phyloP scores from a whole-genome alignment of 2,113 vertebrate genomes.

The Muntiacus muntjak region DNA sequence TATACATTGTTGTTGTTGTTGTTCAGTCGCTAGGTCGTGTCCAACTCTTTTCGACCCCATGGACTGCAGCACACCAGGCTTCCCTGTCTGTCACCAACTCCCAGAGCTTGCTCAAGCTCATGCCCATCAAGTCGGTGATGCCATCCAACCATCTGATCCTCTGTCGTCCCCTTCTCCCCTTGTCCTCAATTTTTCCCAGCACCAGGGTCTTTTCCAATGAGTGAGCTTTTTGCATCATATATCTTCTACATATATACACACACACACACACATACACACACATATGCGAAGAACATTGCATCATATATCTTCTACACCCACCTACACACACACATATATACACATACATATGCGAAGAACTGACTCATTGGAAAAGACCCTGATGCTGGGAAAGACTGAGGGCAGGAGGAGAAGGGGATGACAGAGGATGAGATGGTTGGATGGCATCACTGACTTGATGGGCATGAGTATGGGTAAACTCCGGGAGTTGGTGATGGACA shows the following conservation, averaged over 20 bases:
- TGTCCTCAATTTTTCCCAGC: background rate
- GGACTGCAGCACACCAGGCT: background rate
- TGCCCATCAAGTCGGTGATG: background rate
- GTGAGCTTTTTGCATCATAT: background rate
- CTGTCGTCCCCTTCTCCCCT: background rate
- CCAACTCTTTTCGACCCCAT: background rate
- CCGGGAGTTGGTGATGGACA: fast-evolving
- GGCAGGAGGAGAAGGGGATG: background rate
- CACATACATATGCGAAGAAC: fast-evolving
- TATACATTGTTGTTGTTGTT: background rate
- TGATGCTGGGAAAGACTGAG: background rate
- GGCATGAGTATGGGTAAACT: background rate
- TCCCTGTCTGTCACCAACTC: background rate
- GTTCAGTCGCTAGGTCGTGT: fast-evolving
- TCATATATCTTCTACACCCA: background rate
- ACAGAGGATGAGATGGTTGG: background rate
- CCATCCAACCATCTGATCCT: background rate
- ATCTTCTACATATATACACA: background rate
- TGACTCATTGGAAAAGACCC: background rate
- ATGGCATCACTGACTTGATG: background rate
- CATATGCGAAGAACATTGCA: background rate
- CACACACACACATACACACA: background rate
- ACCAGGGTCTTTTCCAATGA: background rate
- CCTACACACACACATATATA: background rate
- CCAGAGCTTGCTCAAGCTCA: background rate